phyloP scores from a whole-genome alignment of 2,113 vertebrate species.

The Camelus dromedarius region DNA sequence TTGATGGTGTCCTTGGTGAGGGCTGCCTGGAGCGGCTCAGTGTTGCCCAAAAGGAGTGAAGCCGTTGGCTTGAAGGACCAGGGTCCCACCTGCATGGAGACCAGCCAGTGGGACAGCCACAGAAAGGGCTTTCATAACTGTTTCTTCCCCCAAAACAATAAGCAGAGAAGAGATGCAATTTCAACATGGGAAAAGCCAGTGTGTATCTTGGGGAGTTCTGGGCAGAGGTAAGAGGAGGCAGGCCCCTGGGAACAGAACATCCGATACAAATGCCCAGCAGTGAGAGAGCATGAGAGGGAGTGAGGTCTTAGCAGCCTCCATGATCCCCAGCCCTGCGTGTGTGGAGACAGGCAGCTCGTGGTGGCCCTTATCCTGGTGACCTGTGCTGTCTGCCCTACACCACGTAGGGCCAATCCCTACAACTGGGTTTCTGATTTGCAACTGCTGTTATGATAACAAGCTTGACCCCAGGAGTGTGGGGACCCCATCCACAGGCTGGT shows the following conservation, averaged over 20 bases:
- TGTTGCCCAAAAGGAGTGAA: neutral
- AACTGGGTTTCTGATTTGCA: neutral
- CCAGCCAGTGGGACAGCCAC: neutral
- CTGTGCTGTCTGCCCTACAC: too few species aligned
- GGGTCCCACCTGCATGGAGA: rapidly evolving
- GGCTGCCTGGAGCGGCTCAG: neutral
- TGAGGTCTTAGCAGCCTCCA: rapidly evolving
- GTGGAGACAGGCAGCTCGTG: neutral
- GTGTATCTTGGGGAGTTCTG: neutral
- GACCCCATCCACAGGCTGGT: neutral
- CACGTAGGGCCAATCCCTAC: neutral
- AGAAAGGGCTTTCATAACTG: neutral
- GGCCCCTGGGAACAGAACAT: neutral
- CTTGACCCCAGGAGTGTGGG: neutral
- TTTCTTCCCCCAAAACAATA: neutral
- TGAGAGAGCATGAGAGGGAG: rapidly evolving
- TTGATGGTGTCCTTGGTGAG: neutral
- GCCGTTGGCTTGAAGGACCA: neutral
- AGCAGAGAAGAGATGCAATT: neutral
- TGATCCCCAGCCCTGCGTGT: too few species aligned
- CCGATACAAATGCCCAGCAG: rapidly evolving
- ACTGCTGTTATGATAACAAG: neutral
- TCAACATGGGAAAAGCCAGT: neutral
- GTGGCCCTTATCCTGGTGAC: neutral
- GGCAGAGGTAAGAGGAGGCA: neutral